Conservation (phyloP, 92 coral and sea anemone genomes). For the Isaurus tuberculatus region DNA sequence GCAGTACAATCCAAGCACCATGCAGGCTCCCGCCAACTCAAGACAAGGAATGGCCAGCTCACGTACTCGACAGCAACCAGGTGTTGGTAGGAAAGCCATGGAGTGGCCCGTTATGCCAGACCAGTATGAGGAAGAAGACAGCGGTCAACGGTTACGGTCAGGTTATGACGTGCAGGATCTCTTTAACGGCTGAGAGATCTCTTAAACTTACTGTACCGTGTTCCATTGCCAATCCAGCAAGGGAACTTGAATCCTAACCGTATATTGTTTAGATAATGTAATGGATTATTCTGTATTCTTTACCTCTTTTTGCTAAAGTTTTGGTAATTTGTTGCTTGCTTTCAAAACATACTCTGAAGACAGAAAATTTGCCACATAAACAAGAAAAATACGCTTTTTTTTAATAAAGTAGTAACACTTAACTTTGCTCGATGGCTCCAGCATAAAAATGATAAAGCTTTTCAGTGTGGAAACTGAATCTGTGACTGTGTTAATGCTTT, state of each 20-base stretch:
- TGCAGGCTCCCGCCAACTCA: slow-evolving; percentile 60
- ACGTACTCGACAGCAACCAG: slow-evolving; percentile 54
- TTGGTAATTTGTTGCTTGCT: background rate
- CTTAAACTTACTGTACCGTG: background rate
- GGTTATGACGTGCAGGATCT: slow-evolving; percentile 77
- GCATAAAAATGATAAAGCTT: background rate
- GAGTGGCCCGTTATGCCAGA: slow-evolving; percentile 71
- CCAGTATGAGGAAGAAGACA: slow-evolving; percentile 59
- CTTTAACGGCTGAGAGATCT: slow-evolving; percentile 72
- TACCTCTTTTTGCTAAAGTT: background rate
- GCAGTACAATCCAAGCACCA: slow-evolving; percentile 67
- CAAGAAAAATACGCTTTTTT: background rate
- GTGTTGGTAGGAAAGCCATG: slow-evolving; percentile 68
- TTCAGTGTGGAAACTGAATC: background rate
- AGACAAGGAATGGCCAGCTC: slow-evolving; percentile 67
- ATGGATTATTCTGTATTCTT: background rate
- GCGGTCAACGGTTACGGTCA: slow-evolving; percentile 41
- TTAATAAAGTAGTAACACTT: background rate
- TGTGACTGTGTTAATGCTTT: background rate
- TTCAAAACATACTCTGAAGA: background rate
- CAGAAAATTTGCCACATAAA: background rate
- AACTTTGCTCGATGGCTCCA: background rate
- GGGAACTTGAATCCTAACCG: background rate
- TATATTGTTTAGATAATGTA: background rate
- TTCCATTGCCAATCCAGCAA: background rate